Base-by-base conservation (phyloP, 1,140 invertebrate species). In the Uloborus diversus region DNA sequence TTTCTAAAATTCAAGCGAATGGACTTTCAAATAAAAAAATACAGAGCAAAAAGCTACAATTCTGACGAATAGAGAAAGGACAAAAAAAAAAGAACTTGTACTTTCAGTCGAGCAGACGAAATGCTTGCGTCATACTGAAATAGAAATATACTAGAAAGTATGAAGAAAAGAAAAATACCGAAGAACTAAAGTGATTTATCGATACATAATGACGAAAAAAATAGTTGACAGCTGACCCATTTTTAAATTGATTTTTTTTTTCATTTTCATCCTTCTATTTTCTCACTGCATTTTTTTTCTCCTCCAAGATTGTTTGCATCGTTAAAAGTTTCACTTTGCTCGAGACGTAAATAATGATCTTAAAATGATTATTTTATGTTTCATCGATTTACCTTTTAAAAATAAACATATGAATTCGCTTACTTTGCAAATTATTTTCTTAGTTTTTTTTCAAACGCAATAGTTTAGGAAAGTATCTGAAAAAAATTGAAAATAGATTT, bases 191-290 rank as follows among this genome's bases (percentile, higher is more conserved):
- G 53, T 57, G 68, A 70, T 70, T 57, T 70, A 70, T 70, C 35
- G 68, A 27, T 9, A 25, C 32, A 53, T 70, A 70, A 70, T 57
- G 57, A 70, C 27, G 51, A 70, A 37, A 70, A 35, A 37, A 57
- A 30, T 13, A 33, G 13, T 9, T 17, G 27, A 62, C 13, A 33
- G 37, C 9, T 13, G 37, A 2, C 9, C 2, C 37, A 17, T 42
- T 42, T 42, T 42, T 42, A 13, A 17, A 42, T 1, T 2, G 9
- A 42, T 17, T 13, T 13, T 42, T 17, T 42, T 42, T 42, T 17
- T 17, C 37, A 42, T 42, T 17, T 42, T 17, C 9, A 42, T 13
- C 9, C 37, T 42, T 42, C 37, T 17, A n/a, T n/a, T n/a, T n/a
- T n/a, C n/a, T n/a, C n/a, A n/a, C n/a, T n/a, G n/a, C n/a, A n/a